Conservation (phyloP, 1,140 invertebrate species). For the Antheraea pernyi region DNA sequence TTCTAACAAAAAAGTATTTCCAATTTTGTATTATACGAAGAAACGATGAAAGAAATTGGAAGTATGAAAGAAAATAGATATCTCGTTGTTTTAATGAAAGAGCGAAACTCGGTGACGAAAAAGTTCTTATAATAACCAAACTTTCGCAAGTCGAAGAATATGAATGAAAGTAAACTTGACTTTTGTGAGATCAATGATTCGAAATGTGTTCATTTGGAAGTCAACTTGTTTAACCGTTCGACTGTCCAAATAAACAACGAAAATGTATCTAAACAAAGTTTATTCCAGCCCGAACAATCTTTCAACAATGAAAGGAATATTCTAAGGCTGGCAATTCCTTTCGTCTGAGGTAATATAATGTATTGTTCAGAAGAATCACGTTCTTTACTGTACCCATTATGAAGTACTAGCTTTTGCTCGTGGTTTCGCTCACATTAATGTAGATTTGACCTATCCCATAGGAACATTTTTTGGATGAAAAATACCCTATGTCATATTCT, state of each 20-base stretch:
- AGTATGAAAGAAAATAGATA: not conserved
- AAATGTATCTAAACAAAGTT: not conserved
- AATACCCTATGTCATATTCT: too few species aligned
- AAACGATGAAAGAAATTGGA: slow-evolving; percentile 2
- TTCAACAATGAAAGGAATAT: not conserved
- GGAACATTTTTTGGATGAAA: too few species aligned
- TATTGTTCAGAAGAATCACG: too few species aligned
- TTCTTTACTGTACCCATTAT: too few species aligned
- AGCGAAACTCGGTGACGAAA: not conserved
- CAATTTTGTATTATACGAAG: not conserved
- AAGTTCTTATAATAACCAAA: not conserved
- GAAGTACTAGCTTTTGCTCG: too few species aligned
- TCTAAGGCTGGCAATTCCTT: too few species aligned
- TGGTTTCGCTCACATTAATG: too few species aligned
- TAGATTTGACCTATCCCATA: too few species aligned
- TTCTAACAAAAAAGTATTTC: not conserved
- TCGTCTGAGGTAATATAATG: too few species aligned
- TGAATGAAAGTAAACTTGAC: not conserved
- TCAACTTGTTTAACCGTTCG: not conserved
- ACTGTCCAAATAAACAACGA: not conserved
- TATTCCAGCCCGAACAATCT: not conserved
- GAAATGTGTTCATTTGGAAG: not conserved
- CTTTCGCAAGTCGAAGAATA: not conserved
- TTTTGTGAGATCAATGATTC: not conserved
- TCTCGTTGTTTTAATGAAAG: slow-evolving; percentile 1